Conservation (phyloP, 1,140 invertebrate species). For the Holcopasites calliopsidis region DNA sequence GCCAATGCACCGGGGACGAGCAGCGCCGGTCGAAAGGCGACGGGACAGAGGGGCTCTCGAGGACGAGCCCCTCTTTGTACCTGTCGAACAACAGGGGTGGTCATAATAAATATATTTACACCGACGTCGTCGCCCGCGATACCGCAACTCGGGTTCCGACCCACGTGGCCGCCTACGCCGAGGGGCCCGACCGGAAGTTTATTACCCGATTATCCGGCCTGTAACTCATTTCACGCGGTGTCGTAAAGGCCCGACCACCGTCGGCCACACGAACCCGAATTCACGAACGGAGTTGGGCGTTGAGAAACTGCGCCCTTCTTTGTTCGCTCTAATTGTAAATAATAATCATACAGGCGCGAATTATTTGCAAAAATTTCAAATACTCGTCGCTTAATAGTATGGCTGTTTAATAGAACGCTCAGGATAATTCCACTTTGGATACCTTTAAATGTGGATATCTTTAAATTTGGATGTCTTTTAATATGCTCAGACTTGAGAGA, state of each 20-base stretch:
- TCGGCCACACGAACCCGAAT: too few species aligned
- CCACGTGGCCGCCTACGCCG: conserved; percentile 27
- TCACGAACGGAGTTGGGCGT: neutral
- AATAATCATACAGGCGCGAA: too few species aligned
- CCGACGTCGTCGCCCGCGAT: conserved; percentile 14
- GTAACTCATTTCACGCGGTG: conserved; percentile 48
- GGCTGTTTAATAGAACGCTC: too few species aligned
- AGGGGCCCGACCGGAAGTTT: conserved; percentile 40
- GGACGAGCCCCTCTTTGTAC: neutral
- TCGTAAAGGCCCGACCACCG: conserved; percentile 22
- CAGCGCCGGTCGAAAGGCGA: too few species aligned
- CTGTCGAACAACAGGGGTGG: conserved; percentile 1
- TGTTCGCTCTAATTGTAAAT: too few species aligned
- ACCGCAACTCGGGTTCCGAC: conserved; percentile 16
- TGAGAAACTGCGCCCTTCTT: neutral
- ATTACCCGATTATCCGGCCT: conserved; percentile 45
- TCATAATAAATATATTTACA: conserved; percentile 47
- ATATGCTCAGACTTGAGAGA: too few species aligned
- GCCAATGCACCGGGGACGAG: too few species aligned
- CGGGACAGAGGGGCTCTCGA: neutral
- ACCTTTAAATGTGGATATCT: too few species aligned
- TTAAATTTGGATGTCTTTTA: too few species aligned
- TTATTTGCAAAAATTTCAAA: too few species aligned
- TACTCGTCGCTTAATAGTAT: too few species aligned
- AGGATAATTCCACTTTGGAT: too few species aligned